Conservation (phyloP, 2,113 vertebrate species). For the Calidris pygmaea region DNA sequence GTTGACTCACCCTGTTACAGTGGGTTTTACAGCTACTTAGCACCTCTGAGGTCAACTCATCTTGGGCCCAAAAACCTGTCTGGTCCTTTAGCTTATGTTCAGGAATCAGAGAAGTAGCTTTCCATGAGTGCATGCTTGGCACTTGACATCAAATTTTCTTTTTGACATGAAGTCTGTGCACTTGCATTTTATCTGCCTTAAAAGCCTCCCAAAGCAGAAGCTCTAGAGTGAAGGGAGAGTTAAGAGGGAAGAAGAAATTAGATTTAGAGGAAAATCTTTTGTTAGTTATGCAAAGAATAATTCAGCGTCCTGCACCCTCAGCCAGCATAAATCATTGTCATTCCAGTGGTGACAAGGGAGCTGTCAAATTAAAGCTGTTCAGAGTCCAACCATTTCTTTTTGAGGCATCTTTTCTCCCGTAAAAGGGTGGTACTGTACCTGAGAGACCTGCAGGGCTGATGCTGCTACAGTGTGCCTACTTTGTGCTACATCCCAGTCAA, state of each 20-base stretch:
- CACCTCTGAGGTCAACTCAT: not conserved
- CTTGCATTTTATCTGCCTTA: not conserved
- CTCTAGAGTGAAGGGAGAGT: not conserved
- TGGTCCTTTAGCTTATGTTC: not conserved
- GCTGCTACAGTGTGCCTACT: not conserved
- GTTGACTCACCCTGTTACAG: not conserved
- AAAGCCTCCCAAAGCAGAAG: not conserved
- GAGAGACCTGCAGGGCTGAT: not conserved
- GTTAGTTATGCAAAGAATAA: not conserved
- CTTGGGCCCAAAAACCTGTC: not conserved
- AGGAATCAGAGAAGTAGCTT: not conserved
- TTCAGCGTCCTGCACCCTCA: not conserved
- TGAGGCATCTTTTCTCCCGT: not conserved
- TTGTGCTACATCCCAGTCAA: not conserved
- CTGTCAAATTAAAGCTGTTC: not conserved
- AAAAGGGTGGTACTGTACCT: not conserved
- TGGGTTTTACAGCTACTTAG: not conserved
- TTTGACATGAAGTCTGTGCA: not conserved
- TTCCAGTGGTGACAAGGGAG: not conserved
- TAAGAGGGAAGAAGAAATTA: not conserved
- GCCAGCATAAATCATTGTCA: not conserved
- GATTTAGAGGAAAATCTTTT: not conserved
- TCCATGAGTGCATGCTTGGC: not conserved
- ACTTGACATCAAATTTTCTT: not conserved
- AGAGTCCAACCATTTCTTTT: not conserved